Evolutionary conservation across 2,113 vertebrate genomes (phyloP).

Genomic region (Corythornis cristatus): DNA sequence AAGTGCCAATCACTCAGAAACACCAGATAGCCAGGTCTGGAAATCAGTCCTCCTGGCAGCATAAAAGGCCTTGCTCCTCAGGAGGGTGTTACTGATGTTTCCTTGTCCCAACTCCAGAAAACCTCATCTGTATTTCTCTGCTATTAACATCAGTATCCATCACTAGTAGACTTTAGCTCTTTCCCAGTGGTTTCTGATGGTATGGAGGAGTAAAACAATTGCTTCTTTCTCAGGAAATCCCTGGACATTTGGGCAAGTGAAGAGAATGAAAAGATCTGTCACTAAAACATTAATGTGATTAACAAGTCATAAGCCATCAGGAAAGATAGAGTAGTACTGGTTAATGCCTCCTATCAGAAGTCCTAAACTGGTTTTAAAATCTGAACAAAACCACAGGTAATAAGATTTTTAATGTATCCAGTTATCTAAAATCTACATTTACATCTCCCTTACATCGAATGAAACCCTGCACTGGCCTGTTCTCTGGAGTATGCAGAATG

Average conservation of each 20-base stretch:
- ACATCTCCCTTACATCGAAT: neutral
- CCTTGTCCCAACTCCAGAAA: neutral
- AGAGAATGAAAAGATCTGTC: neutral
- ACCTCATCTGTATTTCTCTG: neutral
- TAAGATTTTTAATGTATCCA: neutral
- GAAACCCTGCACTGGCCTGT: neutral
- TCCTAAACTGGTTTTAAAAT: neutral
- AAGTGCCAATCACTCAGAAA: neutral
- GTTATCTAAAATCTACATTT: neutral
- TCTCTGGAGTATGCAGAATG: neutral
- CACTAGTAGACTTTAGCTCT: neutral
- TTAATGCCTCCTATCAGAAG: neutral
- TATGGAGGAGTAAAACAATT: neutral
- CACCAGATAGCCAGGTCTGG: neutral
- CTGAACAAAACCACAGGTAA: neutral
- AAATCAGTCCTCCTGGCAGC: neutral
- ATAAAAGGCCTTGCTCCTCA: neutral
- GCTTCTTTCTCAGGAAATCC: neutral
- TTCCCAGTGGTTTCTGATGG: neutral
- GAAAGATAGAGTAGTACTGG: neutral
- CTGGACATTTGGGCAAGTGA: neutral
- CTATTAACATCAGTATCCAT: neutral
- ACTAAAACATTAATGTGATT: neutral
- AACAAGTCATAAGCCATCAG: neutral
- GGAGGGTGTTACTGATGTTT: neutral